Percentiles rank a stretch among this genome's conserved stretches.
Evolutionary conservation across 2,113 vertebrate species (phyloP).

Genomic region (Ophiodon elongatus): DNA sequence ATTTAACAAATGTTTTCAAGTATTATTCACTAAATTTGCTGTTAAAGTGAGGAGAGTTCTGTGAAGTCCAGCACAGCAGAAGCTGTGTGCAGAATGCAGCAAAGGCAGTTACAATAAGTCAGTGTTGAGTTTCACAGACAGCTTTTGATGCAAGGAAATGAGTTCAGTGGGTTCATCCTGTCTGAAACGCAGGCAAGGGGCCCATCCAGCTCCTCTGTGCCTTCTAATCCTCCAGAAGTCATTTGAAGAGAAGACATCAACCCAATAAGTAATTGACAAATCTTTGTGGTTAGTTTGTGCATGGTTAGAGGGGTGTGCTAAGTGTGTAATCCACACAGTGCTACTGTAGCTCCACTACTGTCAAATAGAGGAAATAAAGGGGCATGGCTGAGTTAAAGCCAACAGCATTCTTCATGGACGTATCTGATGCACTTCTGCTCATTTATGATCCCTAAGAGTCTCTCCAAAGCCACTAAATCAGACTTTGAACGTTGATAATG

Average conservation of each 20-base stretch:
- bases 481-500: background rate
- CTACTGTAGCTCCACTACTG: constrained; percentile 4
- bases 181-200: constrained; percentile 3
- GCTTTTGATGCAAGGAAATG: constrained; percentile 33
- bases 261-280: background rate
- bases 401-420: background rate
- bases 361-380: background rate
- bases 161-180: constrained; percentile 44
- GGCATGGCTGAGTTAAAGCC: background rate
- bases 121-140: constrained; percentile 23
- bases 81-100: constrained; percentile 15
- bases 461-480: background rate
- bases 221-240: background rate
- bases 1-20: background rate
- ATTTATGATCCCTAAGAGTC: background rate
- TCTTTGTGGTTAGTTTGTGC: background rate
- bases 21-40: background rate
- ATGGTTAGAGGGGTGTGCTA: background rate
- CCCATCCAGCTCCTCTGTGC: background rate
- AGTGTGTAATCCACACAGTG: background rate
- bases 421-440: background rate
- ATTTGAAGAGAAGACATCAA: background rate
- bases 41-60: background rate
- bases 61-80: background rate
- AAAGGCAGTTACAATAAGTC: constrained; percentile 12